These are phyloP conservation scores for Oryzias melastigma DNA, from an alignment of 2,113 vertebrate species.

Conservation along the genomic window DNA sequence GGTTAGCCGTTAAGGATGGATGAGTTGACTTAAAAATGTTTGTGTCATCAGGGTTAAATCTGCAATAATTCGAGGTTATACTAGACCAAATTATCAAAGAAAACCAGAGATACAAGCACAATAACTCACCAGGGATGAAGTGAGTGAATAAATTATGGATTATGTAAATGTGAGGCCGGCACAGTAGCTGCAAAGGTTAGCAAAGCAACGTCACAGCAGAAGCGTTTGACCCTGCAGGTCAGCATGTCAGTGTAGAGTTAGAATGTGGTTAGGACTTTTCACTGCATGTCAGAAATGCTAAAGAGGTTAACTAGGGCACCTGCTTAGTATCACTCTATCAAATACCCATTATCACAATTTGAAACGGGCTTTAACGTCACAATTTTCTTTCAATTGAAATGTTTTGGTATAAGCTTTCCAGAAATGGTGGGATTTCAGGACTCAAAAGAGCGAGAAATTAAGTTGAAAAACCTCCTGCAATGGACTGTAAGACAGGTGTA, in stretches of 20 bases:
- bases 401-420: neutral
- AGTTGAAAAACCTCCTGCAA: too few species aligned
- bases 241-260: neutral
- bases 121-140: neutral
- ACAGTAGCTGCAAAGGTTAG: neutral
- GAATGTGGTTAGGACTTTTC: neutral
- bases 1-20: neutral
- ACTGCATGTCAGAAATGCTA: neutral
- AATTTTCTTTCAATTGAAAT: neutral
- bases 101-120: neutral
- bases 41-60: too few species aligned
- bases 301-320: neutral
- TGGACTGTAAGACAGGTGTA: too few species aligned
- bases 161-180: neutral
- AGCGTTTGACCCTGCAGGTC: conserved; percentile 1
- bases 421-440: too few species aligned
- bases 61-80: neutral
- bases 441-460: too few species aligned
- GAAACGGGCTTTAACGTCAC: neutral
- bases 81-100: neutral
- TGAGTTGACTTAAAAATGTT: neutral
- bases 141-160: neutral
- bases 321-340: neutral
- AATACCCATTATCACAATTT: neutral
- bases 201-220: neutral